phyloP scores from a whole-genome alignment of 2,888 invertebrate species.

The Corythucha ciliata region DNA sequence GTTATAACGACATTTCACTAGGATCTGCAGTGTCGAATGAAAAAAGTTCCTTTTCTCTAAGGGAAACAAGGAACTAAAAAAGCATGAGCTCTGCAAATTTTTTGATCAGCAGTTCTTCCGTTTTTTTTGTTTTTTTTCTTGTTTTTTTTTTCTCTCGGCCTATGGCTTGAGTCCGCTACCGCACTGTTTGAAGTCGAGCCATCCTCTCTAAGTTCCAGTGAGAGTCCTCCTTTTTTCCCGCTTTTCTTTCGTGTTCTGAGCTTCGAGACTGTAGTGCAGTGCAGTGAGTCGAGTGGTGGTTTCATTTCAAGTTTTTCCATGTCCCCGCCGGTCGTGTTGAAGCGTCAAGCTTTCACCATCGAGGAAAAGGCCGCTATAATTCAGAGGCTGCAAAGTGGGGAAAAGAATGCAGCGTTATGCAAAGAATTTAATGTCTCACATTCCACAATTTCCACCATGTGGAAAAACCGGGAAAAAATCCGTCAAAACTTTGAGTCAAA shows the following conservation, averaged over 20 bases:
- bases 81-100: too few species aligned
- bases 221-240: not conserved
- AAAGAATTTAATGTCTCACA: slow-evolving; percentile 24
- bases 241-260: too few species aligned
- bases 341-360: slow-evolving; percentile 26
- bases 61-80: too few species aligned
- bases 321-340: not conserved
- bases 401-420: slow-evolving; percentile 17
- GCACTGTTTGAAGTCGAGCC: not conserved
- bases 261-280: not conserved
- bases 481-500: slow-evolving; percentile 30
- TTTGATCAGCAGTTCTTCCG: too few species aligned
- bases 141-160: too few species aligned
- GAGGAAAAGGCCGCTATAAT: slow-evolving; percentile 30
- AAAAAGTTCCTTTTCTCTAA: too few species aligned
- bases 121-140: too few species aligned
- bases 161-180: too few species aligned
- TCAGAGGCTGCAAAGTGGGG: slow-evolving; percentile 25
- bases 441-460: slow-evolving; percentile 29
- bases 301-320: not conserved
- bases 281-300: not conserved
- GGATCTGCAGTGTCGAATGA: too few species aligned
- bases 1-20: too few species aligned
- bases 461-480: slow-evolving; percentile 25
- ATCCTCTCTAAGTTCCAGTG: not conserved